Evolutionary conservation across 2,113 vertebrate species (phyloP).

Genomic region (Centrocercus urophasianus): DNA sequence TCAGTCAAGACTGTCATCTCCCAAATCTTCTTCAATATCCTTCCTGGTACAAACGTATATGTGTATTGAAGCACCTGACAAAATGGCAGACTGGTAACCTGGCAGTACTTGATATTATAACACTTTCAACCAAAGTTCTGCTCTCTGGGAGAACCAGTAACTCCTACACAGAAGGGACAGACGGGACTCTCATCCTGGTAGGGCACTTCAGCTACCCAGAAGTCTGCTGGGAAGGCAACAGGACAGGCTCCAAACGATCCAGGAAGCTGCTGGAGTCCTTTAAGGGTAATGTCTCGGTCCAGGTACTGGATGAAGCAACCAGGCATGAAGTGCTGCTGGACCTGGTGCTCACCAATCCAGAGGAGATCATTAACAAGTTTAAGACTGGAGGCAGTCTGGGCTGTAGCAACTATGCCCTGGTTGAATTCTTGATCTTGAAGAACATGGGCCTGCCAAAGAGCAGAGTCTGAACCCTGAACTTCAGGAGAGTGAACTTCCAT

Average conservation of each 20-base stretch:
- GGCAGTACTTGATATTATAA: background rate
- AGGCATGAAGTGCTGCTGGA: background rate
- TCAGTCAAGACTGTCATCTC: background rate
- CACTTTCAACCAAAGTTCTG: background rate
- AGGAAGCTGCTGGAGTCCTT: background rate
- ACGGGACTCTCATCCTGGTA: background rate
- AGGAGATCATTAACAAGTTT: background rate
- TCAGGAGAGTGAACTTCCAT: background rate
- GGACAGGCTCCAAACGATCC: background rate
- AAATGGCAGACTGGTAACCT: background rate
- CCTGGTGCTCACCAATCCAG: background rate
- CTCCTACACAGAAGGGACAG: background rate
- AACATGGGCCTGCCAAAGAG: background rate
- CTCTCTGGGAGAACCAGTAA: background rate
- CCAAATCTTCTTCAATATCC: background rate
- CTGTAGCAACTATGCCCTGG: background rate
- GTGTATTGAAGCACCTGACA: background rate
- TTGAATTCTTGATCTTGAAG: background rate
- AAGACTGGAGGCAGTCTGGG: too few relatives aligned
- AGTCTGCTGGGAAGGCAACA: background rate
- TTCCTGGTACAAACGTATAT: rapidly evolving
- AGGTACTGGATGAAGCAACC: background rate
- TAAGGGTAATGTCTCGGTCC: background rate
- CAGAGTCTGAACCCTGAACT: background rate
- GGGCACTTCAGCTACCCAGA: background rate